Evolutionary conservation across 1,140 invertebrate species (phyloP), one percentile per base, ranked within the genome.

Genomic region (Temnothorax longispinosus): DNA sequence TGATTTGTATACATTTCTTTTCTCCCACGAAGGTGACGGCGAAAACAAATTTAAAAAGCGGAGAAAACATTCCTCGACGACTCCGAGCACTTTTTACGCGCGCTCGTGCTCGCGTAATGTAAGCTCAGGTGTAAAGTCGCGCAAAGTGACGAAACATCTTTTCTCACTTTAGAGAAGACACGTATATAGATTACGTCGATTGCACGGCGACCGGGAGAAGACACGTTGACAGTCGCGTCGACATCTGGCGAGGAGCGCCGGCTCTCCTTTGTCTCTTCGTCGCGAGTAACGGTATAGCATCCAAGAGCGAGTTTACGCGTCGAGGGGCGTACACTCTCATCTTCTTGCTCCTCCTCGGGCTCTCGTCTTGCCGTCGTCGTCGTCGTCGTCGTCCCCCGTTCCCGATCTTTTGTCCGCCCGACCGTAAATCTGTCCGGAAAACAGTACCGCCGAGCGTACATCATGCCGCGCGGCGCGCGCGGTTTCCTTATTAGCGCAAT

Each of bases 391-490:
- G 13, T 7, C 21, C 38, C 69, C 11, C 27, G 7, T 80, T 27
- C 41, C 38, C 67, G 41, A 74, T 74, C 69, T 62, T 84, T 74
- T 74, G 69, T 60, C 41, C 80, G 41, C 80, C 80, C 27, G 44
- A 71, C 54, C 69, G 69, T 84, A 84, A 84, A 84, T 84, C 80
- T 84, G 41, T 54, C 80, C 80, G 54, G 44, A 58, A 82, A 82
- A 58, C 67, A 72, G 54, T 44, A 27, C 58, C 27, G 18, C 38
- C 41, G 54, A 13, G 54, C 69, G n/a, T 84, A 84, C 44, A 74
- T 84, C 69, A 84, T 71, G 27, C 18, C 52, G 6, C 38, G 58
- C 52, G 27, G 27, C 27, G 27, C 27, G 27, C 27, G 27, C 27
- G 27, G 27, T 1, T 74, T 62, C 80, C 80, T 84, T 84, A 60